These are phyloP conservation scores for Oreochromis tanganicae DNA, from an alignment of 2,113 vertebrate genomes.

Conservation along the genomic window DNA sequence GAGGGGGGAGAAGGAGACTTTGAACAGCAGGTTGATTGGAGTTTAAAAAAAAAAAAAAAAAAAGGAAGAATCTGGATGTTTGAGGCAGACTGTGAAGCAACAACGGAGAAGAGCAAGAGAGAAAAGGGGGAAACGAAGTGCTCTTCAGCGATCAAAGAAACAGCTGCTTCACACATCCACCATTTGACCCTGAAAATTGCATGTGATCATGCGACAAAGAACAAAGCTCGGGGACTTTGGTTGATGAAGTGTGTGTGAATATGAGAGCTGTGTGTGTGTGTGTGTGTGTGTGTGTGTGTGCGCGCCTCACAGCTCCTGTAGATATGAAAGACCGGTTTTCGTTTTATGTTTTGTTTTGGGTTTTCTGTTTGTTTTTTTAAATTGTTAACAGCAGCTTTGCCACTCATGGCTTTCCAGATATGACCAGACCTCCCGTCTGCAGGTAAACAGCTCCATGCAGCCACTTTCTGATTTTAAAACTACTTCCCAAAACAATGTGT, in stretches of 20 bases:
- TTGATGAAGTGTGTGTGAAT: conserved; percentile 40
- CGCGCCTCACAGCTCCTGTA: not conserved
- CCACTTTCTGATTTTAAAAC: not conserved
- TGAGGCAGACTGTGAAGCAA: not conserved
- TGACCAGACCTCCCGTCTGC: not conserved
- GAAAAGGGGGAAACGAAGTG: not conserved
- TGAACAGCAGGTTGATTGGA: not conserved
- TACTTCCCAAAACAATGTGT: not conserved
- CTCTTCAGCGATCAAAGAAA: conserved; percentile 53
- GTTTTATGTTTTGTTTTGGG: not conserved
- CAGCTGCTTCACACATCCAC: conserved; percentile 29
- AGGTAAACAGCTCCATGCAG: not conserved
- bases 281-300: not conserved
- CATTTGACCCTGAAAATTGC: not conserved
- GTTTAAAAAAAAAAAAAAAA: not conserved
- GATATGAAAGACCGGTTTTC: not conserved
- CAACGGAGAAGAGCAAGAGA: not conserved
- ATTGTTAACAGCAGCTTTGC: not conserved
- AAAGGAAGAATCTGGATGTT: not conserved
- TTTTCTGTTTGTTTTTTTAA: not conserved
- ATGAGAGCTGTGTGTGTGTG: not conserved
- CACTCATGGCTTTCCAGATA: not conserved
- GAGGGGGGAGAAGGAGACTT: not conserved
- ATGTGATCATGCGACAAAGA: conserved; percentile 5
- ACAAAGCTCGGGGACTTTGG: conserved; percentile 3